Conservation (phyloP, 2,113 vertebrate genomes). For the Varanus komodoensis region DNA sequence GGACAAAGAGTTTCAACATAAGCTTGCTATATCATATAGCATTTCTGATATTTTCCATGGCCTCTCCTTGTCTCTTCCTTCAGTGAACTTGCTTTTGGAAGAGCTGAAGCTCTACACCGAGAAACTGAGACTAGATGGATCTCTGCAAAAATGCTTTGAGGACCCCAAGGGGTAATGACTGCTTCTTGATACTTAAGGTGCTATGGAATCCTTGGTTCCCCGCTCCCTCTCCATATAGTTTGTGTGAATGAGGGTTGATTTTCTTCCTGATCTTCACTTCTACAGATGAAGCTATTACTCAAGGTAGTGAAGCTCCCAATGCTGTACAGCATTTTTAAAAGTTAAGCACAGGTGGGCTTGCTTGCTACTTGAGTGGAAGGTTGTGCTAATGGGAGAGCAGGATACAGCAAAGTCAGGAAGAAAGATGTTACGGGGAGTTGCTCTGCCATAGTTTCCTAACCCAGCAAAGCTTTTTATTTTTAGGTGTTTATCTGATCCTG, state of each 20-base stretch:
- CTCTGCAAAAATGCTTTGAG: constrained; percentile 70
- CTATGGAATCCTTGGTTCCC: background rate
- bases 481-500: constrained; percentile 9
- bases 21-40: background rate
- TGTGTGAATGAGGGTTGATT: background rate
- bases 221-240: background rate
- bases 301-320: background rate
- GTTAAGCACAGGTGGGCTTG: background rate
- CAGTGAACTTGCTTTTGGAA: constrained; percentile 67
- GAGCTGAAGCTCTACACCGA: constrained; percentile 68
- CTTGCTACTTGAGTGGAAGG: background rate
- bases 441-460: background rate
- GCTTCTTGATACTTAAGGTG: fast-evolving
- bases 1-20: background rate
- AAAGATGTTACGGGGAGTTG: background rate
- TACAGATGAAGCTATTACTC: too few species aligned
- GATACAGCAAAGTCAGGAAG: background rate
- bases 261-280: background rate
- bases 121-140: constrained; percentile 70
- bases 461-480: background rate
- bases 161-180: constrained; percentile 35
- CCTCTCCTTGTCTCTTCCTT: background rate
- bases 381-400: background rate
- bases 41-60: background rate
- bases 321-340: background rate